phyloP scores from a whole-genome alignment of 1,140 invertebrate species.

The Monochamus saltuarius region DNA sequence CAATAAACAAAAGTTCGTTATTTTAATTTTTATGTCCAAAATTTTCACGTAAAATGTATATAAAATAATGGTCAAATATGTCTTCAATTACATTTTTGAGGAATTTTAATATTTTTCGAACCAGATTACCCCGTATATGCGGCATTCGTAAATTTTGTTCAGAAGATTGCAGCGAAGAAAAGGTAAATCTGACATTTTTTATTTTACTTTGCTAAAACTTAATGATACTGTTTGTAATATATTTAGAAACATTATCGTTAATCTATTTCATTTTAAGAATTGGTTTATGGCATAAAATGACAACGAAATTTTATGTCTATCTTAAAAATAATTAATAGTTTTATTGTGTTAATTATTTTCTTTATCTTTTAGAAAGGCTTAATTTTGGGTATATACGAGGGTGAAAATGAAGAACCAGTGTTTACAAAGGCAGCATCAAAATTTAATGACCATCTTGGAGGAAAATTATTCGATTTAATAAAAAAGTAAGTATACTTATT shows the following conservation, averaged over 20 bases:
- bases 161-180: conserved; percentile 32
- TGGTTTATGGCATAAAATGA: too few relatives aligned
- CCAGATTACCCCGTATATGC: conserved; percentile 20
- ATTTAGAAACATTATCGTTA: too few relatives aligned
- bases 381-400: conserved; percentile 49
- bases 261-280: too few relatives aligned
- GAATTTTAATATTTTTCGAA: conserved; percentile 24
- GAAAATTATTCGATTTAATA: conserved; percentile 40
- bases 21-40: conserved; percentile 35
- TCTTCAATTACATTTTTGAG: conserved; percentile 28
- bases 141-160: conserved; percentile 28
- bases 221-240: too few relatives aligned
- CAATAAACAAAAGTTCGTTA: conserved; percentile 33
- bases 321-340: too few relatives aligned
- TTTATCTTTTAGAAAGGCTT: conserved; percentile 37
- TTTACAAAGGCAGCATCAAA: conserved; percentile 40
- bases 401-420: conserved; percentile 37
- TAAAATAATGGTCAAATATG: conserved; percentile 29
- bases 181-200: conserved; percentile 24
- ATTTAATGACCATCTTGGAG: conserved; percentile 40
- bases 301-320: too few relatives aligned
- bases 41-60: conserved; percentile 36
- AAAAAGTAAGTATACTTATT: conserved; percentile 28
- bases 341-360: too few relatives aligned
- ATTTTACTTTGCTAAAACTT: too few relatives aligned